Base-by-base conservation (phyloP, 1,140 invertebrate species). In the Magallana ariakensis region DNA sequence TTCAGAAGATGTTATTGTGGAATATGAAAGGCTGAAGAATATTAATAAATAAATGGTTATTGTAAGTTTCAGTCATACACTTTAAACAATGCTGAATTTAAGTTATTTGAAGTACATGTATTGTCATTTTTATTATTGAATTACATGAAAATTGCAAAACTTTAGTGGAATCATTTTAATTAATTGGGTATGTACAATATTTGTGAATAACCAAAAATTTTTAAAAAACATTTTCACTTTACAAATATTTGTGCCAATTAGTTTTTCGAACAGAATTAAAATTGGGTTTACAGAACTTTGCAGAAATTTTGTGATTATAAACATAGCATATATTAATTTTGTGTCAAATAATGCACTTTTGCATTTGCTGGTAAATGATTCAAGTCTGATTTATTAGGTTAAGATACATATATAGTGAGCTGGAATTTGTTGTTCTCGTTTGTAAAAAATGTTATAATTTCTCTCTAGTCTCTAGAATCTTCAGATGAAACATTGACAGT, bases 361-460 rank as follows among this genome's bases (percentile, higher is more conserved):
- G 60, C 13, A 62, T 33, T 33, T 33, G n/a, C 16, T n/a, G 7
- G n/a, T 62, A 15, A 62, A n/a, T 16, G 60, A 62, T n/a, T 16
- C 1, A 8, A 33, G 60, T 62, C n/a, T 62, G 13, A 62, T 62
- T 16, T 15, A 62, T 62, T 62, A 62, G n/a, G 7, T 16, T n/a
- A 16, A 16, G 7, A 62, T n/a, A 62, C 2, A n/a, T 16, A 62
- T 16, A 62, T 62, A 19, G 10, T 70, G 7, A 70, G 10, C 19
- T n/a, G 11, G 19, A 19, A 26, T 33, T 33, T 33, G 33, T 33
- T 33, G 19, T 70, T 15, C 19, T 22, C 26, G 19, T 26, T 70
- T 70, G n/a, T 70, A 22, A 70, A 22, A 19, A 70, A 70, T 26
- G 26, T 70, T 70, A 70, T 22, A n/a, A 70, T 70, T 70, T 70